Evolutionary conservation across 2,797 vertebrate genomes (phyloP), one percentile per base, ranked within the genome.

Genomic region (Gymnothorax reevesii): DNA sequence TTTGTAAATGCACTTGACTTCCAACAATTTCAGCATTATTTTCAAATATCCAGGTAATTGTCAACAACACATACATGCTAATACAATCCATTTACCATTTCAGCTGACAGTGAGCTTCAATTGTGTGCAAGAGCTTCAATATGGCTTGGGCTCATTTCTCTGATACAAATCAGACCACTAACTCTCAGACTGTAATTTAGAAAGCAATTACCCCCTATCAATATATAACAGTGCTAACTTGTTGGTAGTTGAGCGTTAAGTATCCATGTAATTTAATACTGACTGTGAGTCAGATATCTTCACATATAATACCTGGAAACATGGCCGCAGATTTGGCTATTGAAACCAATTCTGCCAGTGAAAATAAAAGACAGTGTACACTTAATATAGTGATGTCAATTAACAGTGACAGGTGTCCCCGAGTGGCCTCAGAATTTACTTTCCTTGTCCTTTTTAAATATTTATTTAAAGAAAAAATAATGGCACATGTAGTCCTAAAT

Each of bases 261-360:
- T 66, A 66, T 66, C 64, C 64, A 66, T 66, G 64, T 66, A 66
- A 66, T 66, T 66, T n/a, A 66, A 66, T 66, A 25, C n/a, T 25
- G 20, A 66, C n/a, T n/a, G 25, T n/a, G 22, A n/a, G 25, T 66
- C 9, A 0, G 2, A 66, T 9, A 25, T 25, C n/a, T 66, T 66
- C 64, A 66, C 25, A 66, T 66, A n/a, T 66, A 66, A 22, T 66
- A 66, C 64, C 64, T 66, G 64, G 22, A 7, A 66, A 25, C 22
- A 66, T 0, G 17, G 15, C 22, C 5, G 60, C 20, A 22, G 22
- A 25, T 5, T 5, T 25, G 2, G 64, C 64, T 66, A 49, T 79
- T 42, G n/a, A 2, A 22, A 80, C 2, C 10, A 9, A n/a, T 10
- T 80, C 6, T 80, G 49, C 20, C 17, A n/a, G 77, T 55, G 20